Percentiles rank a stretch among this genome's conserved stretches.
Conservation (phyloP, 92 coral and sea anemone genomes). For the Paragorgia papillata region DNA sequence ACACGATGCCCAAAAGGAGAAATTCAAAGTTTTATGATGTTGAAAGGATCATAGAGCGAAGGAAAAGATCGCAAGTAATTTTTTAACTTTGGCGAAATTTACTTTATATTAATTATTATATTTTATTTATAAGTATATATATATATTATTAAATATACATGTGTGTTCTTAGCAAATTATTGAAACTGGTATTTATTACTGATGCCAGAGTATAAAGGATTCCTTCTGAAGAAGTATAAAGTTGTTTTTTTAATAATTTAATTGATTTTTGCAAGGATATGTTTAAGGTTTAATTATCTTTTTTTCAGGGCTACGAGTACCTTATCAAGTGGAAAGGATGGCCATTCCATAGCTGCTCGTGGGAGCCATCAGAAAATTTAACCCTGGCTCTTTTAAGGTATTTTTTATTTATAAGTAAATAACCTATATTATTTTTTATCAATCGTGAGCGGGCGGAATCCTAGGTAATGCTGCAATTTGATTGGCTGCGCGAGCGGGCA, state of each 20-base stretch:
- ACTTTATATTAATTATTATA: too few species aligned
- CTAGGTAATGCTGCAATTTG: too few species aligned
- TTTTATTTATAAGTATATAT: too few species aligned
- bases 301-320: constrained; percentile 33
- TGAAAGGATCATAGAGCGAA: constrained; percentile 42
- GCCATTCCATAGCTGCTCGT: constrained; percentile 35
- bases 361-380: constrained; percentile 50
- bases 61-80: constrained; percentile 33
- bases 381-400: too few species aligned
- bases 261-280: neutral
- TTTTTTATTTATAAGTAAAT: neutral
- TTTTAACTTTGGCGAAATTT: constrained; percentile 3
- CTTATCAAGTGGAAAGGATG: constrained; percentile 44
- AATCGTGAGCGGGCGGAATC: too few species aligned
- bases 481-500: too few species aligned
- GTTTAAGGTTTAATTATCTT: constrained; percentile 7
- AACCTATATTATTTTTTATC: neutral
- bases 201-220: too few species aligned
- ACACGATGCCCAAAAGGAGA: constrained; percentile 41
- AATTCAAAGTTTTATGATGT: constrained; percentile 26
- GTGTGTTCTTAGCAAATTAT: too few species aligned
- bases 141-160: too few species aligned
- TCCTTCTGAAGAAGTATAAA: too few species aligned
- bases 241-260: too few species aligned
- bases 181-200: too few species aligned